phyloP scores from a whole-genome alignment of 2,888 invertebrate genomes.

The Mechanitis mazaeus region DNA sequence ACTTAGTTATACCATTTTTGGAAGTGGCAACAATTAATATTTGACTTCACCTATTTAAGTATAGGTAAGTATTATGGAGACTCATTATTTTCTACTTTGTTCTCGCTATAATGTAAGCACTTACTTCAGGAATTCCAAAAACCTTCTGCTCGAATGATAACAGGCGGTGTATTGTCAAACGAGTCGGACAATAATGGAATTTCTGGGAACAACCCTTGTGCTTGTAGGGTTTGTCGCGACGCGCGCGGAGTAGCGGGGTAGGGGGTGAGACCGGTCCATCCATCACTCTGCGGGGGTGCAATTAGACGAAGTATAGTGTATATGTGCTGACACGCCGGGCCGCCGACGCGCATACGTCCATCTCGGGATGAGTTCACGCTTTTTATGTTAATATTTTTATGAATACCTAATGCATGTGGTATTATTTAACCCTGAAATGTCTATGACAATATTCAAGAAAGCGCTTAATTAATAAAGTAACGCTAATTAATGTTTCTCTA shows the following conservation, averaged over 20 bases:
- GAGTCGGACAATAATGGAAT: slow-evolving; percentile 65
- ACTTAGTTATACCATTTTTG: no score
- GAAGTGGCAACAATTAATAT: slow-evolving; percentile 1
- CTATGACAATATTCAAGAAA: not conserved
- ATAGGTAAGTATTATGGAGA: slow-evolving; percentile 13
- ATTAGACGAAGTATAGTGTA: slow-evolving; percentile 62
- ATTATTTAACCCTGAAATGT: not conserved
- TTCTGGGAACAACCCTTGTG: slow-evolving; percentile 73
- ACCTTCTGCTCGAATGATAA: slow-evolving; percentile 35
- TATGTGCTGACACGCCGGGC: slow-evolving; percentile 69
- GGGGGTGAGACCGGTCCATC: slow-evolving; percentile 48
- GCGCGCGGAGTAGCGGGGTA: slow-evolving; percentile 32
- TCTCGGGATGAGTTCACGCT: slow-evolving; percentile 29
- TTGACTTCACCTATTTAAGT: slow-evolving; percentile 10
- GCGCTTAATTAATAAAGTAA: no score
- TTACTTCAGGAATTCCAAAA: slow-evolving; percentile 42
- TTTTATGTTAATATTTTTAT: slow-evolving; percentile 26
- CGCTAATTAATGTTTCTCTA: no score
- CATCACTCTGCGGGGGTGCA: slow-evolving; percentile 66
- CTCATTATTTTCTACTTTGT: slow-evolving; percentile 22
- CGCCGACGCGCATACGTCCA: slow-evolving; percentile 41
- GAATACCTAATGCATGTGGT: slow-evolving; percentile 18
- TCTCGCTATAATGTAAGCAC: slow-evolving; percentile 26
- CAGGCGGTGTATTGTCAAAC: slow-evolving; percentile 53
- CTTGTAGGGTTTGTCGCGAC: slow-evolving; percentile 53